Evolutionary conservation across 2,888 invertebrate genomes (phyloP), one percentile per base, ranked within the genome.

Genomic region (Catocala fraxini): DNA sequence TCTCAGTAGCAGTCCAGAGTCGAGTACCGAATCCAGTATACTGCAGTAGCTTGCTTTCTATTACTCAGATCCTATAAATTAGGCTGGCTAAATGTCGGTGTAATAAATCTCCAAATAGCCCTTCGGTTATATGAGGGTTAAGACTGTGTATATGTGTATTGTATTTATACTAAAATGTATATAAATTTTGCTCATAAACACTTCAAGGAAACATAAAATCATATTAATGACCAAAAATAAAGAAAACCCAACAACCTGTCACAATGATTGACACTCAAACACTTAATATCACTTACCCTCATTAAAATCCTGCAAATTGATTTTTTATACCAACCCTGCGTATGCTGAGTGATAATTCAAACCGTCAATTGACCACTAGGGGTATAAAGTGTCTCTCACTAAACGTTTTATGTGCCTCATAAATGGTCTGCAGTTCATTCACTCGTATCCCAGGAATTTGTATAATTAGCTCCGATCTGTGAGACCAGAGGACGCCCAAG

Each of bases 401-500:
- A 75, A 80, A 73, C 76, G 65, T 55, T 79, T 79, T 77, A 79
- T 71, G 65, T 49, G 39, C 39, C 45, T 58, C 51, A 70, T 79
- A 74, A 79, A 75, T 51, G 63, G 54, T 54, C 35, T 51, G 42
- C 58, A 59, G 71, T 67, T 71, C 77, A 70, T 75, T 75, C 77
- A 75, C 78, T 70, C 49, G 61, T 39, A 33, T 58, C 49, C 12
- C n/a, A 62, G 65, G 70, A 68, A 72, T 72, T 62, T 58, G 65
- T 74, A 66, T 77, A 75, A 75, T 75, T 71, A 70, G 65, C 34
- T 70, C 43, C 11, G 42, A 4, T 47, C 11, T 33, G 33, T 48
- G 47, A 56, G 47, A 65, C 57, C 56, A 48, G 46, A 48, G n/a
- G n/a, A 25, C 25, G 58, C 43, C 54, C 12, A 6, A 15, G 41